A percentile compares a stretch with the other conserved stretches of the same genome.
Evolutionary conservation across 2,888 invertebrate genomes (phyloP).

Genomic region (Agrenia bidenticulata): DNA sequence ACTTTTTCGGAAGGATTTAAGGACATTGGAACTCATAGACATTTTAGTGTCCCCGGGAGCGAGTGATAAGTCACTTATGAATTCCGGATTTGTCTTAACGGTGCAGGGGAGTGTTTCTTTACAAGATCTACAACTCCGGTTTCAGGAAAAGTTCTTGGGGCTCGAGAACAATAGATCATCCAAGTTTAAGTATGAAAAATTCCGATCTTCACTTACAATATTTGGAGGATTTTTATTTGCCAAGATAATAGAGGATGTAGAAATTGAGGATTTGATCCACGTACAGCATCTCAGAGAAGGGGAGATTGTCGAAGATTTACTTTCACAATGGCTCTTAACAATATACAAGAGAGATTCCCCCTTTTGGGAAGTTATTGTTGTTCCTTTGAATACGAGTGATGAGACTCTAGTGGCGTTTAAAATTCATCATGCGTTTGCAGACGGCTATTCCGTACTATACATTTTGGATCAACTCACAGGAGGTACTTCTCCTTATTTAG

Average conservation of each 20-base stretch:
- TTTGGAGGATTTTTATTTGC: slow-evolving; percentile 22
- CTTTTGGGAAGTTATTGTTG: slow-evolving; percentile 21
- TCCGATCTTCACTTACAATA: slow-evolving; percentile 8
- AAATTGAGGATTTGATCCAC: slow-evolving; percentile 12
- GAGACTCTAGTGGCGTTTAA: slow-evolving; percentile 24
- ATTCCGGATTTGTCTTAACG: slow-evolving; percentile 13
- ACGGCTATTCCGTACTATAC: slow-evolving; percentile 28
- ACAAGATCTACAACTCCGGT: slow-evolving; percentile 11
- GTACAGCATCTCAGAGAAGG: neutral
- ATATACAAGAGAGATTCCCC: slow-evolving; percentile 1
- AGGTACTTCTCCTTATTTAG: slow-evolving; percentile 27
- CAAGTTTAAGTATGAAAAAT: slow-evolving; percentile 14
- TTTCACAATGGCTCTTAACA: slow-evolving; percentile 13
- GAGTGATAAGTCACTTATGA: neutral
- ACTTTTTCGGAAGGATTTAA: neutral
- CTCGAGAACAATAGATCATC: neutral
- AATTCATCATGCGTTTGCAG: slow-evolving; percentile 32
- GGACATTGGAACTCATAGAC: neutral
- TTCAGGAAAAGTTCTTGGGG: slow-evolving; percentile 6
- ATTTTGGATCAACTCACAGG: slow-evolving; percentile 25
- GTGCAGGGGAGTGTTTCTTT: neutral
- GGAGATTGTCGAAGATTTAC: neutral
- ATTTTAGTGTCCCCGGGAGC: slow-evolving; percentile 9
- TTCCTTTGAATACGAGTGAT: slow-evolving; percentile 4
- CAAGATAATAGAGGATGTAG: neutral